Percentiles rank a stretch among this genome's conserved stretches.
Evolutionary conservation across 2,797 vertebrate genomes (phyloP).

Genomic region (Anniella stebbinsi): DNA sequence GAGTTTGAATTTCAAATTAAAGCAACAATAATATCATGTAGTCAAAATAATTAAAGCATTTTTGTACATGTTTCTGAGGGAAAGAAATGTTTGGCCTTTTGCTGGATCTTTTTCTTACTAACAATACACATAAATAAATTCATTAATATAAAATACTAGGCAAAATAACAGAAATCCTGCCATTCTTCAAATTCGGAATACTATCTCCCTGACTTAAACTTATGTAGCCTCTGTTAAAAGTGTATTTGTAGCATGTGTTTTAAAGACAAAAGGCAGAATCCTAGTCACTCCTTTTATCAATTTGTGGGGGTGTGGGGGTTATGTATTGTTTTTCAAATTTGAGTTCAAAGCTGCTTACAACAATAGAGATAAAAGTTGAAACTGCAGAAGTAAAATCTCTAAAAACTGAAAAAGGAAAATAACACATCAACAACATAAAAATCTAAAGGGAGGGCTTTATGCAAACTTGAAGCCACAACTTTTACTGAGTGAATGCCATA

Average conservation of each 20-base stretch:
- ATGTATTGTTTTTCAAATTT: background rate
- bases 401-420: background rate
- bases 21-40: background rate
- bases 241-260: background rate
- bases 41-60: background rate
- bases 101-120: background rate
- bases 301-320: background rate
- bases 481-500: background rate
- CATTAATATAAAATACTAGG: background rate
- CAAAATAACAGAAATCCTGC: background rate
- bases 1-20: background rate
- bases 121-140: background rate
- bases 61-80: background rate
- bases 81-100: background rate
- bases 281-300: background rate
- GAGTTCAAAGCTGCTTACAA: background rate
- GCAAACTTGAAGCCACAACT: background rate
- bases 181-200: too few species aligned
- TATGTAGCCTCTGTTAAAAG: background rate
- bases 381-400: background rate
- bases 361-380: background rate
- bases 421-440: too few species aligned
- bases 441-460: background rate
- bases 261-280: background rate
- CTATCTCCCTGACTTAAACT: background rate